These are phyloP conservation scores for Neocrepidodera transversa DNA, from an alignment of 2,888 invertebrate genomes.

Conservation along the genomic window DNA sequence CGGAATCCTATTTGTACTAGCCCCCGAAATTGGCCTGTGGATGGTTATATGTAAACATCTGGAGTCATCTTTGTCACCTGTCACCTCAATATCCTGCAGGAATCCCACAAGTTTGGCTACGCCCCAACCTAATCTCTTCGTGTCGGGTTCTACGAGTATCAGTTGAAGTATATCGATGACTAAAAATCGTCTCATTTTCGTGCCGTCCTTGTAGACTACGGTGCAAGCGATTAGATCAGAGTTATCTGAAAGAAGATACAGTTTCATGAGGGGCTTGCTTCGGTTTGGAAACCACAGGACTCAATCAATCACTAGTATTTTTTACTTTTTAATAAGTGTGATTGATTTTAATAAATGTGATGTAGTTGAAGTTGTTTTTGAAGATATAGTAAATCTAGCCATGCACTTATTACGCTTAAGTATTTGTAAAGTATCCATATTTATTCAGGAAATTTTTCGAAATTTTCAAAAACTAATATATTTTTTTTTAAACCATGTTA, in stretches of 20 bases:
- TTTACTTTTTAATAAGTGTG: background rate
- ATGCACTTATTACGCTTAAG: too few species aligned
- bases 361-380: too few species aligned
- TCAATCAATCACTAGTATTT: slow-evolving; percentile 45
- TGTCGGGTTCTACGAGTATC: slow-evolving; percentile 97
- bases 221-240: slow-evolving; percentile 97
- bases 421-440: too few species aligned
- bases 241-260: slow-evolving; percentile 75
- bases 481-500: too few species aligned
- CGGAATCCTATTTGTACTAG: slow-evolving; percentile 75
- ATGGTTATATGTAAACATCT: slow-evolving; percentile 93
- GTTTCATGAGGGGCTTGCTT: slow-evolving; percentile 46
- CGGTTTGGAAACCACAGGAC: slow-evolving; percentile 37
- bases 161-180: slow-evolving; percentile 96
- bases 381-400: background rate
- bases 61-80: slow-evolving; percentile 96
- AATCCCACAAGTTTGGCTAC: slow-evolving; percentile 96
- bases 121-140: slow-evolving; percentile 91
- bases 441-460: too few species aligned
- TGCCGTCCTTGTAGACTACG: slow-evolving; percentile 87
- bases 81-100: slow-evolving; percentile 93
- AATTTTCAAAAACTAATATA: too few species aligned
- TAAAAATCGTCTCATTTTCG: slow-evolving; percentile 89
- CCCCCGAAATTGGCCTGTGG: slow-evolving; percentile 76
- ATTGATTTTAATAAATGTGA: too few species aligned